phyloP scores from a whole-genome alignment of 2,797 vertebrate genomes.

The Amniataba percoides region DNA sequence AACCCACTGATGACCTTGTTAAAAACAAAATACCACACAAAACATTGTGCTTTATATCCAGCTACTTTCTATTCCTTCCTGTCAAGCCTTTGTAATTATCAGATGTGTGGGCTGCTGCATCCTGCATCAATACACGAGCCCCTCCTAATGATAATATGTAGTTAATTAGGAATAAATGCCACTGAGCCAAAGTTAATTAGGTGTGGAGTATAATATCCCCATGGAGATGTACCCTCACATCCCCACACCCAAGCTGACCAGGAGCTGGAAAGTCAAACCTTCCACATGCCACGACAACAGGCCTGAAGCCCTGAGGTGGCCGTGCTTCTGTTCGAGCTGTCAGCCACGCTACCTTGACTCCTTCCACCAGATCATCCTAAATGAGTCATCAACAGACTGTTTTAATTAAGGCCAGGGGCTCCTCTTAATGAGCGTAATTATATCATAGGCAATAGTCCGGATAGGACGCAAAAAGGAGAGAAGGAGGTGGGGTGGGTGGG shows the following conservation, averaged over 20 bases:
- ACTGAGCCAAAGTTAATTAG: constrained; percentile 79
- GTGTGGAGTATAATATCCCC: constrained; percentile 69
- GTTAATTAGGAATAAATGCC: constrained; percentile 83
- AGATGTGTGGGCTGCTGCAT: constrained; percentile 65
- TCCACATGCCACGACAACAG: constrained; percentile 40
- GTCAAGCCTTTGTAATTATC: constrained; percentile 72
- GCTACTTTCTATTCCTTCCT: constrained; percentile 51
- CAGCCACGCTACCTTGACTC: constrained; percentile 63
- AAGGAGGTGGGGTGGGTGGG: too few relatives aligned
- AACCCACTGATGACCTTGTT: neutral
- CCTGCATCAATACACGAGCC: constrained; percentile 72
- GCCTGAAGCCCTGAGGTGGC: constrained; percentile 49
- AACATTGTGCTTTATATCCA: constrained; percentile 11
- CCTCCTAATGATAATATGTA: constrained; percentile 80
- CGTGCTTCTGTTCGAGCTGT: constrained; percentile 47
- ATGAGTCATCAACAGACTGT: constrained; percentile 82
- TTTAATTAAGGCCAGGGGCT: constrained; percentile 82
- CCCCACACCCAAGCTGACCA: constrained; percentile 67
- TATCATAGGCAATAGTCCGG: constrained; percentile 64
- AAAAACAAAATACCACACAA: neutral
- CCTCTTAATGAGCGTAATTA: constrained; percentile 79
- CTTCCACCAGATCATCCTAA: constrained; percentile 71
- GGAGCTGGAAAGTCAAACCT: constrained; percentile 54
- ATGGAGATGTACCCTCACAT: constrained; percentile 57
- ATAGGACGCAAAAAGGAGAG: constrained; percentile 38